These are phyloP conservation scores for Scomber colias DNA, from an alignment of 2,113 vertebrate species.

Conservation along the genomic window DNA sequence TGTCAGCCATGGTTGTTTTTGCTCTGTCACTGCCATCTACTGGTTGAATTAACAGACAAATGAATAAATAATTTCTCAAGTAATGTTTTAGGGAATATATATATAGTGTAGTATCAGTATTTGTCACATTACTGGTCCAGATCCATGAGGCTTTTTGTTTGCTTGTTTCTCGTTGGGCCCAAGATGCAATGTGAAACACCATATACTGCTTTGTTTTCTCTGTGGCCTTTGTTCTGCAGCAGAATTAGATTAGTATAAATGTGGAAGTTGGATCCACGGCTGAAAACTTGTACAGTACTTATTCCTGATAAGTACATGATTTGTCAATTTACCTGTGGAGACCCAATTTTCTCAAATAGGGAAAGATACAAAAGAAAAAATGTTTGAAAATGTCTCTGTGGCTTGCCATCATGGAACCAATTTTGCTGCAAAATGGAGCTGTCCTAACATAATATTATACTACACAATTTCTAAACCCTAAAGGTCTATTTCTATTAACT, in stretches of 20 bases:
- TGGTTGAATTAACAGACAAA: conserved; percentile 55
- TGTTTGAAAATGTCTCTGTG: conserved; percentile 40
- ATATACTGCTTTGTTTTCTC: conserved; percentile 30
- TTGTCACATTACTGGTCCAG: background rate
- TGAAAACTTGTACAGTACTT: conserved; percentile 48
- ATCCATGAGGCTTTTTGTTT: conserved; percentile 7
- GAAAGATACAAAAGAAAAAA: conserved; percentile 43
- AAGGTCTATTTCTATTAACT: conserved; percentile 60
- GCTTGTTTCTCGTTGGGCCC: background rate
- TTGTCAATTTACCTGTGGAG: conserved; percentile 35
- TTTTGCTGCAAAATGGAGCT: conserved; percentile 70
- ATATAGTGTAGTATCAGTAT: background rate
- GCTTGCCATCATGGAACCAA: conserved; percentile 53
- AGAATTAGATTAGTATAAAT: conserved; percentile 34
- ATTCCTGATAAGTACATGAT: conserved; percentile 47
- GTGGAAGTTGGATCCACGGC: conserved; percentile 11
- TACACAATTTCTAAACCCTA: conserved; percentile 51
- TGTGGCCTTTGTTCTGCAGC: conserved; percentile 12
- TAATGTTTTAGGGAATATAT: background rate
- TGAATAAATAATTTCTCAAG: background rate
- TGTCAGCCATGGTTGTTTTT: conserved; percentile 45
- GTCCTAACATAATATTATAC: conserved; percentile 60
- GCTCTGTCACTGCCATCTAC: conserved; percentile 78
- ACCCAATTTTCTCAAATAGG: conserved; percentile 52
- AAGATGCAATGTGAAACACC: conserved; percentile 19